Base-by-base conservation (phyloP, 2,888 invertebrate species). In the Patella caerulea region DNA sequence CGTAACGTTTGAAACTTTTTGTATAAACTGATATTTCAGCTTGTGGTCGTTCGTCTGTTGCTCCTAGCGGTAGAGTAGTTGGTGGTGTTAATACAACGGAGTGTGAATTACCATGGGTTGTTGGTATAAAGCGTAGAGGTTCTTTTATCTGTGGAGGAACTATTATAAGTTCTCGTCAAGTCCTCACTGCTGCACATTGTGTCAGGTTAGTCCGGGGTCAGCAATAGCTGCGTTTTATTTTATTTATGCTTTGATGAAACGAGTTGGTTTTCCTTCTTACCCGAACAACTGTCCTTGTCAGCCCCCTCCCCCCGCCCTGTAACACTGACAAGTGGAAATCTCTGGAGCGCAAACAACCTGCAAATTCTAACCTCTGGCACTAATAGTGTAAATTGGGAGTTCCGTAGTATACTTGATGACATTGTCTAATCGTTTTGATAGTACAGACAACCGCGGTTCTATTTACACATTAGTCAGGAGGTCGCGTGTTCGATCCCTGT, bases 101-200 rank as follows among this genome's bases (percentile, higher is more conserved):
- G 19, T 74, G 74, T 69, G 52, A 74, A 69, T 52, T 55, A n/a
- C 82, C 79, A 7, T 82, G 80, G 78, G 69, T 76, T 1, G 78
- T 73, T 56, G 78, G 78, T 75, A 54, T 82, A 29, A 65, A 74
- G 1, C 54, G 24, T 15, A 77, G 74, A 52, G 79, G 78, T 3
- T 3, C 17, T 2, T 72, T 73, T 12, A 52, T 73, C 14, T 82
- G 82, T 65, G 79, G 65, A 7, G 59, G 78, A 15, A 45, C 53
- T 5, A 54, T 82, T 2, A 53, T 82, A 15, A 78, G 76, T 34
- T 14, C 24, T 5, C 71, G 53, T 45, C 70, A 79, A 52, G 73
- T 76, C 0, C n/a, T 79, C 45, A 79, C 79, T 11, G 79, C 79
- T 29, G 79, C 72, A 3, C 79, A 79, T 52, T 79, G 79, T 45